phyloP scores from a whole-genome alignment of 1,140 invertebrate species.

The Phymorhynchus buccinoides region DNA sequence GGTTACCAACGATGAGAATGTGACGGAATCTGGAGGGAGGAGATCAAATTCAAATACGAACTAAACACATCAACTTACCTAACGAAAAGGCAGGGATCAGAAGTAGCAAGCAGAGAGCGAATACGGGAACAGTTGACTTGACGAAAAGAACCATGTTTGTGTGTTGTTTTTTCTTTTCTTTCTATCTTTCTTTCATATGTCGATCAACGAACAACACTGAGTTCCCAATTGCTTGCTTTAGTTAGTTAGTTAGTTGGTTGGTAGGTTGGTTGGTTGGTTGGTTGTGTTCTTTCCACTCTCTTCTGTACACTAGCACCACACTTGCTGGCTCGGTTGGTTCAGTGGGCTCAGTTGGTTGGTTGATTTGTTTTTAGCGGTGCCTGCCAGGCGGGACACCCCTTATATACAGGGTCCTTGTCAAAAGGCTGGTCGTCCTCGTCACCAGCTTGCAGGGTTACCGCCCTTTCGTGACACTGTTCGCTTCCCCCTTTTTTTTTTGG shows the following conservation, averaged over 20 bases:
- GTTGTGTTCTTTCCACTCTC: no score
- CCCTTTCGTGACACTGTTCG: no score
- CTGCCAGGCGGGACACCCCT: background rate
- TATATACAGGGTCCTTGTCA: background rate
- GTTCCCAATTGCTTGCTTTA: background rate
- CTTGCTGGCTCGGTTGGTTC: background rate
- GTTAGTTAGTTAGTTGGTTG: background rate
- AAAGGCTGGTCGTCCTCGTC: no score
- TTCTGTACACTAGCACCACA: no score
- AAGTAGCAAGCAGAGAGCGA: background rate
- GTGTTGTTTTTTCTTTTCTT: no score
- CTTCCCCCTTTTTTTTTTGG: no score
- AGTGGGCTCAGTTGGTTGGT: background rate
- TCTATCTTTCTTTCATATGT: no score
- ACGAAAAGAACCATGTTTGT: background rate
- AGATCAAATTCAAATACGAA: no score
- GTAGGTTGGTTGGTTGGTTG: conserved; percentile 7
- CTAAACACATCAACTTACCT: background rate
- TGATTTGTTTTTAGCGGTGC: background rate
- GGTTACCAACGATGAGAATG: no score
- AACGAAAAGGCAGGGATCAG: background rate
- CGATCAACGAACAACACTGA: background rate
- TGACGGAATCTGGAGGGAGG: no score
- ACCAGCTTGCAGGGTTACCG: no score
- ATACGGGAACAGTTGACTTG: background rate